Evolutionary conservation across 2,888 invertebrate species (phyloP), one percentile per base, ranked within the genome.

Genomic region (Neuroscelio doddi): DNA sequence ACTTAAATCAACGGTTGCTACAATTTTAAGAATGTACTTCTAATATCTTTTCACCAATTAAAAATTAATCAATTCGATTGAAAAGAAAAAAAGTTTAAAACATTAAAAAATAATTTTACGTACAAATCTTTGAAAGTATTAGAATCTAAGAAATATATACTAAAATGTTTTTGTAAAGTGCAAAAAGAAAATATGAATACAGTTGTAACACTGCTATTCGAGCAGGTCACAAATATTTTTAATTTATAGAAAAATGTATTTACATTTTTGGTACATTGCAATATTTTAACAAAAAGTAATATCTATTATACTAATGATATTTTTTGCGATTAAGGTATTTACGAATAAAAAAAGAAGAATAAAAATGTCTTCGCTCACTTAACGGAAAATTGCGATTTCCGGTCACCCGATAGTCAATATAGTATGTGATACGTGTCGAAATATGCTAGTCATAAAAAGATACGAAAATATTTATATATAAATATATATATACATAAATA

Each of bases 381-480:
- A 42, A 36, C 64, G 46, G 69, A 74, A 65, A 67, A 56, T 73
- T 65, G 70, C 67, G 66, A 75, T 68, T 78, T 76, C 77, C 74
- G 80, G 80, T 80, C 72, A 81, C 75, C 76, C 77, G 82, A 84
- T 84, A 84, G 83, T 84, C 83, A 84, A 84, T 84, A 84, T 83
- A 83, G 83, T 76, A 83, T 84, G 83, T 84, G 83, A 84, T 83
- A 84, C 73, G 76, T 81, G 79, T 79, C 74, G 73, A 81, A 73
- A 72, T 81, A 80, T 77, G 77, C 76, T 79, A 82, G 79, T 81
- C 79, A 76, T 77, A 80, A 63, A 68, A 44, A 68, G 58, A 74
- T 74, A 69, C 63, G 71, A 70, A 71, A 72, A 77, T 74, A 80
- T 75, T 78, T 71, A 79, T 73, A 79, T 68, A 78, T 73, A 71